Conservation (phyloP, 2,113 vertebrate species). For the Nesogale talazaci region DNA sequence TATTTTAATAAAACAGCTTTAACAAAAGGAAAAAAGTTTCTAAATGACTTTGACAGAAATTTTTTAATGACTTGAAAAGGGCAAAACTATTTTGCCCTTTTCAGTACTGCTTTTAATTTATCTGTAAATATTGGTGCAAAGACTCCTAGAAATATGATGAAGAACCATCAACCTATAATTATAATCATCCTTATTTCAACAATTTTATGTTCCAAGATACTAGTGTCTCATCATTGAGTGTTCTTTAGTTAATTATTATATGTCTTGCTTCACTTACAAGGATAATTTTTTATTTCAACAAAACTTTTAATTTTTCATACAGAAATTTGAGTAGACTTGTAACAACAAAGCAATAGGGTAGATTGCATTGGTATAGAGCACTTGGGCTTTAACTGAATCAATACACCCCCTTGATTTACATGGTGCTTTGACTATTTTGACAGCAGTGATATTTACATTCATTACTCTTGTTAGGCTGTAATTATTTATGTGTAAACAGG, state of each 20-base stretch:
- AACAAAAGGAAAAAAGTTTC: not conserved
- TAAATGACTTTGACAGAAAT: constrained; percentile 28
- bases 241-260: not conserved
- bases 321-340: not conserved
- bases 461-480: constrained; percentile 31
- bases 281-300: not conserved
- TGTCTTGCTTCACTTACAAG: not conserved
- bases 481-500: constrained; percentile 49
- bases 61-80: constrained; percentile 39
- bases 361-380: not conserved
- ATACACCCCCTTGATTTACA: not conserved
- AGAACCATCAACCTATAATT: not conserved
- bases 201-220: not conserved
- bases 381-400: not conserved
- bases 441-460: not conserved
- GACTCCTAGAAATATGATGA: not conserved
- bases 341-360: not conserved
- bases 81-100: not conserved
- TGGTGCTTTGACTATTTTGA: not conserved
- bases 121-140: not conserved
- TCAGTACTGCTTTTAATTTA: not conserved
- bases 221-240: not conserved
- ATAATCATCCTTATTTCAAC: constrained; percentile 5
- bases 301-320: not conserved
- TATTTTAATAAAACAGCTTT: not conserved